Evolutionary conservation across 2,113 vertebrate genomes (phyloP).

Genomic region (Equus quagga): DNA sequence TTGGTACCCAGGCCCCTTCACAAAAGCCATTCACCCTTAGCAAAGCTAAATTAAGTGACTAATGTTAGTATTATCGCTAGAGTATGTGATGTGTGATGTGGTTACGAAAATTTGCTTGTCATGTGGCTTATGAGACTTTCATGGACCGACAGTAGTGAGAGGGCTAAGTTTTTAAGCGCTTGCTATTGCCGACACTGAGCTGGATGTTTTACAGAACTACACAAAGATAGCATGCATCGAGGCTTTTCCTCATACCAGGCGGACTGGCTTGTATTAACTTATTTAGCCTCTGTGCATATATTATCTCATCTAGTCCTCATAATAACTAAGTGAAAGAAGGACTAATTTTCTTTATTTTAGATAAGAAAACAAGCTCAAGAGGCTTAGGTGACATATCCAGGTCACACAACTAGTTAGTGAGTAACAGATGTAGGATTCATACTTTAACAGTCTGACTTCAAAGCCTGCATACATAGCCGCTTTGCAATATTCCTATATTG

Average conservation of each 20-base stretch:
- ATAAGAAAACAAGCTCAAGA: not conserved
- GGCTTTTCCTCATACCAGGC: not conserved
- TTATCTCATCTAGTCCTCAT: not conserved
- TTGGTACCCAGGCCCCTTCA: not conserved
- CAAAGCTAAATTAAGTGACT: not conserved
- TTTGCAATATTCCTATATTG: not conserved
- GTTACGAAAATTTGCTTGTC: conserved; percentile 27
- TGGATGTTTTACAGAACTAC: not conserved
- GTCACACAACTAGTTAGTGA: not conserved
- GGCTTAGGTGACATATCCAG: not conserved
- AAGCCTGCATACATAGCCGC: not conserved
- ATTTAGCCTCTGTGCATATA: not conserved
- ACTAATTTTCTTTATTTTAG: not conserved
- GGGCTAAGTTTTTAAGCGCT: not conserved
- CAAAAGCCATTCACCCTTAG: not conserved
- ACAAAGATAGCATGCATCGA: not conserved
- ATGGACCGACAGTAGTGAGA: not conserved
- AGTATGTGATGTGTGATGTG: not conserved
- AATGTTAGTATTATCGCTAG: not conserved
- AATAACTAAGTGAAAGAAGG: not conserved
- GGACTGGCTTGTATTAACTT: not conserved
- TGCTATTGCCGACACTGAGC: not conserved
- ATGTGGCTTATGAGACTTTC: not conserved
- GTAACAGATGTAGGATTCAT: not conserved
- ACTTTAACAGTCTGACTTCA: not conserved